Evolutionary conservation across 2,888 invertebrate genomes (phyloP), one percentile per base, ranked within the genome.

Genomic region (Thecocarcelia acutangulata): DNA sequence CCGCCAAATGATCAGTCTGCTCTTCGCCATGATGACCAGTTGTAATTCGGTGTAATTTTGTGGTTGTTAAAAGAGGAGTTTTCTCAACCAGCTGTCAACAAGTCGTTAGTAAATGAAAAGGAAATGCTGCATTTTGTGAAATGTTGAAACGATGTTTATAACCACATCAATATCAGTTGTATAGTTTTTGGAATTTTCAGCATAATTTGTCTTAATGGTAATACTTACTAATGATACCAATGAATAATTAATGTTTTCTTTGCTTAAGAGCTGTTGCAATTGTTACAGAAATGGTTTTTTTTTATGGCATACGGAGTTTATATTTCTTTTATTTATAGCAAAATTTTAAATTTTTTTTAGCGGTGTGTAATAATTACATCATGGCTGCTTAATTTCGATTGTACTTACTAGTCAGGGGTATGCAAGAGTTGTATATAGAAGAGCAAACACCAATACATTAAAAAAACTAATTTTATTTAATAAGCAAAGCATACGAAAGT

Each of bases 141-240:
- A 73, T 76, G 44, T 59, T 73, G 52, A n/a, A n/a, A n/a, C 42
- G 19, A 52, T 61, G 11, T 19, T 13, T 61, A 72, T 66, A 77
- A 77, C 69, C 68, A 73, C 54, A 42, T 56, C 52, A 64, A 61
- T n/a, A 44, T 48, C 13, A 37, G 54, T 56, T 54, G 28, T 28
- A 13, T 28, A 48, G 28, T 42, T 66, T 64, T 56, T 46, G 61
- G 33, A 42, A 15, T 46, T 0, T 28, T 77, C 8, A 64, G 24
- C n/a, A 66, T 64, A 74, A 78, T 83, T 75, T 82, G 68, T 76
- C 77, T 83, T 52, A 82, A 82, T 64, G 70, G 50, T 70, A 50
- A 33, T 9, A 3, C 3, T 37, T 8, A 37, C 40, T 74, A 77
- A 70, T 77, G 64, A 86, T 86, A 85, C 84, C 85, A 64, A 70